Evolutionary conservation across 2,888 invertebrate genomes (phyloP).

Genomic region (Coenonympha glycerion): DNA sequence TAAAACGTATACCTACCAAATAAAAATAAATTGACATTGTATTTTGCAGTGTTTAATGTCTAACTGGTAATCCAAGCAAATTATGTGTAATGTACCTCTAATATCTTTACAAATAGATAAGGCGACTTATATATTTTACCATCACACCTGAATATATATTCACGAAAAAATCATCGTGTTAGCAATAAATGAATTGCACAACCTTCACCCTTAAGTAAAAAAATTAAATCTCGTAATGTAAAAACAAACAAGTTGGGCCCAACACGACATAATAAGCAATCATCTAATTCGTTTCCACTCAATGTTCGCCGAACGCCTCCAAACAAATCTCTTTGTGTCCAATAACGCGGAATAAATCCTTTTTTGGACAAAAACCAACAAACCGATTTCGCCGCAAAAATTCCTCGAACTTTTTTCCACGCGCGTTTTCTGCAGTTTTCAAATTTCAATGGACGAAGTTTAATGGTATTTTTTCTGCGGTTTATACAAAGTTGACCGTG

Average conservation of each 20-base stretch:
- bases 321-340: slow-evolving; percentile 14
- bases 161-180: no score
- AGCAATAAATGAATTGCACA: no score
- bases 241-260: background rate
- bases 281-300: background rate
- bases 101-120: no score
- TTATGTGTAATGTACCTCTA: no score
- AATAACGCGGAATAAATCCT: slow-evolving; percentile 16
- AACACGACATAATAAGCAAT: background rate
- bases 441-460: slow-evolving; percentile 18
- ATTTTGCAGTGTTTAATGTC: no score
- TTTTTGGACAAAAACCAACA: slow-evolving; percentile 9
- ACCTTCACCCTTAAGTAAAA: no score
- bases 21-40: no score
- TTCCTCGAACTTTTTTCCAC: slow-evolving; percentile 22
- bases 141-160: no score
- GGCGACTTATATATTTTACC: no score
- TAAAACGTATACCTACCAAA: no score
- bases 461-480: slow-evolving; percentile 19
- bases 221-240: background rate
- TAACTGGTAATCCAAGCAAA: no score
- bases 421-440: slow-evolving; percentile 14
- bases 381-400: slow-evolving; percentile 15
- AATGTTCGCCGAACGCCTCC: slow-evolving; percentile 7
- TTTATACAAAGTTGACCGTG: slow-evolving; percentile 15